phyloP scores from a whole-genome alignment of 2,888 invertebrate species.

The Alentia gelatinosa region DNA sequence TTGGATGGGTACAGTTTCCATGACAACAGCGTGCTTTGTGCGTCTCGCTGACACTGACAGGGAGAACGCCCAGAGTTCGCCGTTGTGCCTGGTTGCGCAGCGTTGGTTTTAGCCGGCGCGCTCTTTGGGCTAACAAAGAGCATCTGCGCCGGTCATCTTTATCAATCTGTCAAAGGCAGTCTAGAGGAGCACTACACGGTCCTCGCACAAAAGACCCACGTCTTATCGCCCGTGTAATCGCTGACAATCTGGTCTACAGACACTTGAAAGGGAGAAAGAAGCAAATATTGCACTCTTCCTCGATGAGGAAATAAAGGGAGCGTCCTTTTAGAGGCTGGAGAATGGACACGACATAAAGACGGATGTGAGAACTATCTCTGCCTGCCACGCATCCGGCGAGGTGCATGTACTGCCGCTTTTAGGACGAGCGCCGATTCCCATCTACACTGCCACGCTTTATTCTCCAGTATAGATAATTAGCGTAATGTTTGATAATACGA shows the following conservation, averaged over 20 bases:
- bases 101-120: slow-evolving; percentile 8
- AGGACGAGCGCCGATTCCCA: not conserved
- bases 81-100: slow-evolving; percentile 21
- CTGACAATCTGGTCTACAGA: slow-evolving; percentile 20
- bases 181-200: not conserved
- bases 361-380: not conserved
- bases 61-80: not conserved
- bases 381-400: not conserved
- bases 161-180: slow-evolving; percentile 1
- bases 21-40: slow-evolving; percentile 20
- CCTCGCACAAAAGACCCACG: not conserved
- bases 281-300: slow-evolving; percentile 22
- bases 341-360: slow-evolving; percentile 9
- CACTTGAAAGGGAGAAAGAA: slow-evolving; percentile 27
- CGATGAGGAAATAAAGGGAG: not conserved
- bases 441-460: not conserved
- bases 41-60: not conserved
- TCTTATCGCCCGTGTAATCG: slow-evolving; percentile 36
- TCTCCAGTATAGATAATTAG: not conserved
- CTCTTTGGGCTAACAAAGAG: not conserved
- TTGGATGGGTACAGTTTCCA: slow-evolving; percentile 29
- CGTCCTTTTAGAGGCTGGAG: not conserved
- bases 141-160: slow-evolving; percentile 10
- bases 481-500: not conserved
- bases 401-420: not conserved